phyloP scores from a whole-genome alignment of 1,140 invertebrate species.

The Panonychus citri region DNA sequence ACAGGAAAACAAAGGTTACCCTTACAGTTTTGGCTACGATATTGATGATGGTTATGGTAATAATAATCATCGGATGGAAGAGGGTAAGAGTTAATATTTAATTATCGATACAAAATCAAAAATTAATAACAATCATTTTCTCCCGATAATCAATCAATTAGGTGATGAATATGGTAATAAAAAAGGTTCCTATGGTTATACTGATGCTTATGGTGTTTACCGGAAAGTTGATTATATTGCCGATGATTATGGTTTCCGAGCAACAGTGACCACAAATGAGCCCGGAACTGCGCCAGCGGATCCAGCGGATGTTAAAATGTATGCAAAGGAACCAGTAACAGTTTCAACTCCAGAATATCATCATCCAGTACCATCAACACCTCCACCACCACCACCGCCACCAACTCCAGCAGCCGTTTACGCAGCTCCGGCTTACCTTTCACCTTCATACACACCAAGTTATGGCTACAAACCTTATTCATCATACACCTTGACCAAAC shows the following conservation, averaged over 20 bases:
- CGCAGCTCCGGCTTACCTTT: too few relatives aligned
- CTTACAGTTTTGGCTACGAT: conserved; percentile 14
- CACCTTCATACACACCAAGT: too few relatives aligned
- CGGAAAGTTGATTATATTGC: conserved; percentile 13
- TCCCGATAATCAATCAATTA: too few relatives aligned
- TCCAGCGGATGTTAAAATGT: conserved; percentile 7
- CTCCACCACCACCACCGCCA: too few relatives aligned
- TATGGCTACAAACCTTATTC: too few relatives aligned
- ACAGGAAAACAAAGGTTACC: conserved; percentile 2
- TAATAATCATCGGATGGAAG: conserved; percentile 11
- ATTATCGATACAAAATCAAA: too few relatives aligned
- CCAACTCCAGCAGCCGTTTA: too few relatives aligned
- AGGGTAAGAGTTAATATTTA: conserved; percentile 5
- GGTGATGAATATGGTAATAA: neutral
- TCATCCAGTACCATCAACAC: too few relatives aligned
- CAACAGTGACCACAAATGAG: conserved; percentile 17
- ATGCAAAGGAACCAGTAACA: neutral
- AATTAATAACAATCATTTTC: too few relatives aligned
- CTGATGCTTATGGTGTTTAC: neutral
- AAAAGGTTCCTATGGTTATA: neutral
- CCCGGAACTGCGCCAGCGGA: conserved; percentile 6
- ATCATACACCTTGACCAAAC: too few relatives aligned
- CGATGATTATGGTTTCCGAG: conserved; percentile 19
- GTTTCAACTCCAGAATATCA: too few relatives aligned
- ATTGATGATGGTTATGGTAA: conserved; percentile 14